Evolutionary conservation across 2,888 invertebrate species (phyloP), one percentile per base, ranked within the genome.

Genomic region (Yponomeuta malinellus): DNA sequence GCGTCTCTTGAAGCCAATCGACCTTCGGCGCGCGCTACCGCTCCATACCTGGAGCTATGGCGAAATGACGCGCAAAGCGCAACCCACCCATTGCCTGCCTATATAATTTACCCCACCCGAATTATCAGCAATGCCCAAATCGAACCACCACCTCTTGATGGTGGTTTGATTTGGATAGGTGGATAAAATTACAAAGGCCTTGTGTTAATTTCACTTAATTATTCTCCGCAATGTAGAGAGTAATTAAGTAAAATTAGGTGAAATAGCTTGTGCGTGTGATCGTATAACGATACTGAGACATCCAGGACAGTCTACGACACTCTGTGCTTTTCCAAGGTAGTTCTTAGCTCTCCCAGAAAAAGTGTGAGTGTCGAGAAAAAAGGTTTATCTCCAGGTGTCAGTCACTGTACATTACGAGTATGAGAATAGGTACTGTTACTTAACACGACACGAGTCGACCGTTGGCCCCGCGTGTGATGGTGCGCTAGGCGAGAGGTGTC

Each of bases 361-460:
- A 43, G 43, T 43, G 43, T 6, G 5, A 43, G 43, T 43, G 43
- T 43, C 43, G 43, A 43, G 43, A 9, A 43, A 43, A 43, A 43
- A 8, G 43, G 43, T 9, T 8, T 8, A 43, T 5, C 8, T 43
- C 1, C 43, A 5, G 43, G 43, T 43, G 43, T 43, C 29, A 2
- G 2, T 3, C 1, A 10, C 37, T 4, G 37, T n/a, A 67, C 75
- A 77, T 74, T 76, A 74, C 75, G 74, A 74, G 73, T 76, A 74
- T 76, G 74, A 74, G 73, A 79, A 80, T 83, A 23, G 23, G 23
- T 23, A 85, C 83, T 83, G 85, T 85, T 84, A 85, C 73, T 73
- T 74, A 76, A 77, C 74, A 75, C 75, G 74, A 75, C 75, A 76
- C 74, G 75, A 74, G 76, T 72, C 81, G 83, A 81, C 78, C 82